phyloP scores from a whole-genome alignment of 1,140 invertebrate species.

The Psix sp. region DNA sequence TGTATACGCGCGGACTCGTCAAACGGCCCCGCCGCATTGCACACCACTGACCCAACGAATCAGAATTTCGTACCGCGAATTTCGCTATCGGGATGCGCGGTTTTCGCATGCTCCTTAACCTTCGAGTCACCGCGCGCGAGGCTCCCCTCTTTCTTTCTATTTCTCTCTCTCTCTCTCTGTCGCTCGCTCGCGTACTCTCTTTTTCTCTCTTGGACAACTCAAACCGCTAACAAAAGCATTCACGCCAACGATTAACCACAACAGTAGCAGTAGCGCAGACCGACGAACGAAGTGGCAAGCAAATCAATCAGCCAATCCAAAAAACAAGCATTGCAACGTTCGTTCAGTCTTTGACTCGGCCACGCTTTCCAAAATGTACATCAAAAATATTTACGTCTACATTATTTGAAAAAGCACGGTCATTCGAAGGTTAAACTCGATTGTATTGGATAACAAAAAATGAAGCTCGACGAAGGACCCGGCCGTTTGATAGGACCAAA shows the following conservation, averaged over 20 bases:
- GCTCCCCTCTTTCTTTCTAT: too few species aligned
- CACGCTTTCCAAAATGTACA: conserved; percentile 15
- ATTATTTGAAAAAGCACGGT: conserved; percentile 7
- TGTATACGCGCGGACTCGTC: neutral
- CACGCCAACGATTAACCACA: too few species aligned
- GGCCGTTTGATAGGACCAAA: neutral
- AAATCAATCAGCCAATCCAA: too few species aligned
- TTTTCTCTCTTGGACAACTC: too few species aligned
- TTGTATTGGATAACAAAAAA: conserved; percentile 16
- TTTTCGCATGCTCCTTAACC: conserved; percentile 10
- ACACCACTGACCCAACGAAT: conserved; percentile 22
- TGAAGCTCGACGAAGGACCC: conserved; percentile 18
- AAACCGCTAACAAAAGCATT: too few species aligned
- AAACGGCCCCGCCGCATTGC: conserved; percentile 20
- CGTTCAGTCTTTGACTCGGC: conserved; percentile 16
- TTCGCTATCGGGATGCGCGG: conserved; percentile 1
- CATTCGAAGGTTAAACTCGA: conserved; percentile 19
- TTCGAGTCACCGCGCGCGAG: conserved; percentile 6
- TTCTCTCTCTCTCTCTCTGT: too few species aligned
- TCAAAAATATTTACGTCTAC: conserved; percentile 2
- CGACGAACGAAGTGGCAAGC: too few species aligned
- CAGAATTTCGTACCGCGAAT: conserved; percentile 12
- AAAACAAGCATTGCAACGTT: conserved; percentile 4
- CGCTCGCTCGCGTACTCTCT: too few species aligned
- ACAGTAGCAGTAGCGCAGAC: too few species aligned